Percentiles rank a stretch among this genome's conserved stretches.
These are phyloP conservation scores for Falco punctatus DNA, from an alignment of 2,113 vertebrate species.

Conservation along the genomic window DNA sequence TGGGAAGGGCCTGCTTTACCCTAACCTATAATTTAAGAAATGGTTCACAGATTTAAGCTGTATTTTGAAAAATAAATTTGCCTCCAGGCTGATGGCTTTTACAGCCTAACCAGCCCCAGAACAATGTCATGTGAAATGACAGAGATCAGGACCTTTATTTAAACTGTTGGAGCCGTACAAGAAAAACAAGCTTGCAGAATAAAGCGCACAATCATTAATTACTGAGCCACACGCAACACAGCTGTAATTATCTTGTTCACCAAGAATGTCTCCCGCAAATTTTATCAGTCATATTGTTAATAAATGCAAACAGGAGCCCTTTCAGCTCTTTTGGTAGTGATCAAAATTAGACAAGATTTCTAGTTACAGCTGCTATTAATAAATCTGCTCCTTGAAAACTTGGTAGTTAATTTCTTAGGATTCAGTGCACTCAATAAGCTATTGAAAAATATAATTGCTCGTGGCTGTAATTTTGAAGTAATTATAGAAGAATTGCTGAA, in stretches of 20 bases:
- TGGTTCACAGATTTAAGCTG: slow-evolving; percentile 14
- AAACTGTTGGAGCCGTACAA: not conserved
- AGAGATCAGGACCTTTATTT: slow-evolving; percentile 18
- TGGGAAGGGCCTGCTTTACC: not conserved
- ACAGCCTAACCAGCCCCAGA: not conserved
- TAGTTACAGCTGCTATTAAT: slow-evolving; percentile 52
- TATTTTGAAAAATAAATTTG: slow-evolving; percentile 36
- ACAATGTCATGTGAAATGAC: not conserved
- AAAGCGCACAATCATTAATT: slow-evolving; percentile 21
- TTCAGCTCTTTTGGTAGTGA: not conserved
- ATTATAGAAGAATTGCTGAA: slow-evolving; percentile 3
- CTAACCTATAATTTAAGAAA: slow-evolving; percentile 40
- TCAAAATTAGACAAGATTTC: slow-evolving; percentile 39
- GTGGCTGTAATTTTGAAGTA: slow-evolving; percentile 21
- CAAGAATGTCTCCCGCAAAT: slow-evolving; percentile 5
- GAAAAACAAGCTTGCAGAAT: slow-evolving; percentile 35
- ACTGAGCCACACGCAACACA: not conserved
- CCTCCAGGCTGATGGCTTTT: slow-evolving; percentile 9
- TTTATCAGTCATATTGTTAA: slow-evolving; percentile 5
- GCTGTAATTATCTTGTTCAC: slow-evolving; percentile 47
- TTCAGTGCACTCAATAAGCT: slow-evolving; percentile 3
- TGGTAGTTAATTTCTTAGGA: slow-evolving; percentile 13
- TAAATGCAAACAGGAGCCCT: not conserved
- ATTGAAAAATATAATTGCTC: slow-evolving; percentile 8
- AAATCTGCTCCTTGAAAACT: slow-evolving; percentile 28